Evolutionary conservation across 2,888 invertebrate genomes (phyloP), one percentile per base, ranked within the genome.

Genomic region (Drosophila kuntzei): DNA sequence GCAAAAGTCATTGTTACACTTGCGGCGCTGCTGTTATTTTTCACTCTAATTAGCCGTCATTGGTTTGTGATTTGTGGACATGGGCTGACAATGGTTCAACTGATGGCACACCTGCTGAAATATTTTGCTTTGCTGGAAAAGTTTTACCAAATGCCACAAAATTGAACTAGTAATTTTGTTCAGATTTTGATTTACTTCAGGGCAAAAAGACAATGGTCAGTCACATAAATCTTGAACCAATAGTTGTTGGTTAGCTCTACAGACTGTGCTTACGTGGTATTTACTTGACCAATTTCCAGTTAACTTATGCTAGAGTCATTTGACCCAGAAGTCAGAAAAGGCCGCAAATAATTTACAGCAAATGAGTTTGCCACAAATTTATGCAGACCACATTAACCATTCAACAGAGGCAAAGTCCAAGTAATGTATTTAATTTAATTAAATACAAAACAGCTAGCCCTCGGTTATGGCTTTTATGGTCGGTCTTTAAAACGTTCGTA

Each of bases 41-140:
- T 71, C 83, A 83, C 80, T 84, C 87, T 84, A 84, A 84, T 84
- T 84, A 84, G 88, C 84, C 84, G 68, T 83, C 83, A 88, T 86
- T 84, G 89, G 89, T 72, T 78, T 78, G 84, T 86, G 89, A 84
- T 84, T 84, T 88, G 83, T 79, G 88, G 87, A 68, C 57, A 55
- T 27, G 65, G 54, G 47, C 32, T 51, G 36, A 55, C 64, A 37
- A 20, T 32, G 27, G 59, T 37, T 12, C 27, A 43, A 47, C 44
- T 29, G 41, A 41, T 27, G 41, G 29, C 53, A 51, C 76, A 68
- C 67, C 80, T 70, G 86, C 51, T 59, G 34, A 20, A 22, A 39
- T 51, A 46, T 14, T 27, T 43, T 41, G 41, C 41, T 34, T 18
- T 36, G 46, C 27, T 18, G 22, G 50, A 79, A 71, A 76, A 53